Evolutionary conservation across 2,113 vertebrate genomes (phyloP), one percentile per base, ranked within the genome.

Genomic region (Eupsittula cactorum): DNA sequence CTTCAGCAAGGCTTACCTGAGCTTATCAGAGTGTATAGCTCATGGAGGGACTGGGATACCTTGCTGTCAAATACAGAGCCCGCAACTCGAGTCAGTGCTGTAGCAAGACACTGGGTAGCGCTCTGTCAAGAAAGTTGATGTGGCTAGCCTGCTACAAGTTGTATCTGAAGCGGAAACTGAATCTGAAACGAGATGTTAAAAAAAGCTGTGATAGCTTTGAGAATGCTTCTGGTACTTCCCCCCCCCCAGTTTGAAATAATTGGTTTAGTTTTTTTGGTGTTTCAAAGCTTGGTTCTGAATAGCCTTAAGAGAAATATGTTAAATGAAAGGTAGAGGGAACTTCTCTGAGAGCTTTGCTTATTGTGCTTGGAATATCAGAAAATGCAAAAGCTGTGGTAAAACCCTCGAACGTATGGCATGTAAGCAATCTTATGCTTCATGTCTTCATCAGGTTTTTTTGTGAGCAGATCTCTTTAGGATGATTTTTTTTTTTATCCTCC

Each of bases 41-140:
- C 8, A 0, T 3, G 7, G 7, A 3, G 11, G 20, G 3, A 6
- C 29, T 25, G 25, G 17, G 28, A 1, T 33, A 29, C 39, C 13
- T 37, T 20, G 4, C 23, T 6, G 5, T 29, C 33, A 16, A 20
- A 28, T 29, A 6, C 3, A 18, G 41, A 65, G 13, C 29, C 11
- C 15, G 13, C 19, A 35, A 2, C 31, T 41, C 46, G 21, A 89
- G 5, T 3, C 42, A 67, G 42, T 42, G 39, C 50, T 65, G 21
- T 17, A 27, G 39, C 35, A 12, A 25, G 57, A 29, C 5, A 2
- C 13, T 18, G 16, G 0, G 17, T 27, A 41, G 6, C 7, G 39
- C 3, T 9, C 9, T 33, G 39, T 15, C 5, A 9, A 29, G 41
- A 31, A 21, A 17, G 20, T 13, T 25, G 8, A 3, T 37, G 31